Conservation (phyloP, 2,888 invertebrate genomes). For the Drosophila austrosaltans region DNA sequence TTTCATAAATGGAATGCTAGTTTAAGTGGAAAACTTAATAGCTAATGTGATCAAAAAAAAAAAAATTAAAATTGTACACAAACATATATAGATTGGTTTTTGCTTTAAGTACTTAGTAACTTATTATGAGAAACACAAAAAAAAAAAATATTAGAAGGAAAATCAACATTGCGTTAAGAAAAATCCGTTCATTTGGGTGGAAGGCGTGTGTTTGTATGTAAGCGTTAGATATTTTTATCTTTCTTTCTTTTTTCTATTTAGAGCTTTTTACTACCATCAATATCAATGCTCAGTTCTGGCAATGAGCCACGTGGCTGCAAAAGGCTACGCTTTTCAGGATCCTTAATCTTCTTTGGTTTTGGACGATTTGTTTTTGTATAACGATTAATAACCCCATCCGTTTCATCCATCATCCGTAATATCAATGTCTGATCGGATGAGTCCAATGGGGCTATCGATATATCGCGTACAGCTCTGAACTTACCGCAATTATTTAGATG, state of each 20-base stretch:
- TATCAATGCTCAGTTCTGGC: constrained; percentile 81
- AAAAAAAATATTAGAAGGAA: constrained; percentile 14
- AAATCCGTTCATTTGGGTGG: constrained; percentile 42
- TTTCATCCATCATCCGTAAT: constrained; percentile 97
- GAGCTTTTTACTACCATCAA: constrained; percentile 81
- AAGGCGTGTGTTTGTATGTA: constrained; percentile 1
- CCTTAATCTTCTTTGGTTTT: constrained; percentile 86
- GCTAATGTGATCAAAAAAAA: constrained; percentile 36
- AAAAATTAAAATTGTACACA: constrained; percentile 14
- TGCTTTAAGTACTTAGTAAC: constrained; percentile 72
- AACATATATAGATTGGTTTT: constrained; percentile 26
- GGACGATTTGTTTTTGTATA: constrained; percentile 86
- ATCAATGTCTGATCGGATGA: constrained; percentile 96
- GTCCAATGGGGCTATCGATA: constrained; percentile 96
- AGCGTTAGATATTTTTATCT: constrained; percentile 22
- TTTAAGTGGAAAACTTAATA: constrained; percentile 55
- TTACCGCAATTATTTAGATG: constrained; percentile 99
- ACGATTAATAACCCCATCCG: constrained; percentile 92
- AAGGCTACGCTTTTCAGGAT: constrained; percentile 85
- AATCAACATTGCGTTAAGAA: constrained; percentile 11
- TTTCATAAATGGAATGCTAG: constrained; percentile 55
- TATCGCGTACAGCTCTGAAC: constrained; percentile 98
- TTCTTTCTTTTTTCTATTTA: constrained; percentile 38
- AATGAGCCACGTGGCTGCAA: constrained; percentile 83
- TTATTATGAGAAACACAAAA: constrained; percentile 50